Evolutionary conservation across 2,113 vertebrate species (phyloP).

Genomic region (Otus sunia): DNA sequence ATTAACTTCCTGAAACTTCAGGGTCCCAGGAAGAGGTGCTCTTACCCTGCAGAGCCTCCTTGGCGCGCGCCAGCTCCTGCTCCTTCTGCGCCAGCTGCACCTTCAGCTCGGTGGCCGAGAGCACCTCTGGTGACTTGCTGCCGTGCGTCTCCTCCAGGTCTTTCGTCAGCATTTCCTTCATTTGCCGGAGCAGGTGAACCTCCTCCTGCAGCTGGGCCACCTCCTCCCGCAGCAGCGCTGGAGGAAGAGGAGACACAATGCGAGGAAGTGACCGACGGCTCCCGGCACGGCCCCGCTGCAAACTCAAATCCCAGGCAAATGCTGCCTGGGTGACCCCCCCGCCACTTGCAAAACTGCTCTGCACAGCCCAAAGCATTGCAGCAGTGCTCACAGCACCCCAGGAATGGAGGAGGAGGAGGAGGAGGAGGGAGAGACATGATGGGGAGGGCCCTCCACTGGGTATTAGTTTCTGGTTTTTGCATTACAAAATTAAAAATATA

Average conservation of each 20-base stretch:
- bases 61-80: conserved; percentile 92
- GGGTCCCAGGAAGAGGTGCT: background rate
- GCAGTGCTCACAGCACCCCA: accelerated
- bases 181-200: conserved; percentile 94
- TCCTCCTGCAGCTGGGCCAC: conserved; percentile 96
- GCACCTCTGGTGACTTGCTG: conserved; percentile 87
- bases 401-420: accelerated
- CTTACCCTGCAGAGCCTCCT: conserved; percentile 95
- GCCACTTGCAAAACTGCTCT: background rate
- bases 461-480: background rate
- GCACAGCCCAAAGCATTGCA: background rate
- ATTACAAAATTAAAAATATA: background rate
- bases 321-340: background rate
- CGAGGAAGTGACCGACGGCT: background rate
- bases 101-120: conserved; percentile 92
- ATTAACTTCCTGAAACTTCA: accelerated
- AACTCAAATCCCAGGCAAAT: background rate
- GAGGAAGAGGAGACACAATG: conserved; percentile 53
- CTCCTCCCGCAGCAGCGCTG: conserved; percentile 93
- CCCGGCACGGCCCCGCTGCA: background rate
- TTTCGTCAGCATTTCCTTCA: conserved; percentile 97
- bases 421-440: background rate
- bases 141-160: conserved; percentile 95
- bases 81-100: conserved; percentile 97
- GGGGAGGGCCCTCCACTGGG: background rate